Evolutionary conservation across 1,140 invertebrate species (phyloP).

Genomic region (Drosophila fuyamai): DNA sequence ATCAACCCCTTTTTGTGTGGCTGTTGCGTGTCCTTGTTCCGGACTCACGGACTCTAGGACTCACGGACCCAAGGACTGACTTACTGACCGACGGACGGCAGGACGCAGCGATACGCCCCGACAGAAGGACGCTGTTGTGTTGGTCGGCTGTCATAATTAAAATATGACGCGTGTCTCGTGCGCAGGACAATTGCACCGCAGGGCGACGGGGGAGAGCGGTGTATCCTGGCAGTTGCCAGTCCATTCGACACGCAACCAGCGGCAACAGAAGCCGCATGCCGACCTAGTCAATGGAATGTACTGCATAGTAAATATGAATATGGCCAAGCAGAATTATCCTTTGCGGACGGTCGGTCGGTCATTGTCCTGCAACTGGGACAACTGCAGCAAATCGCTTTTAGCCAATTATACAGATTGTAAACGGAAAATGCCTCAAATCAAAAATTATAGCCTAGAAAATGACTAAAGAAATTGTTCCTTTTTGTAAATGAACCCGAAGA

Average conservation of each 20-base stretch:
- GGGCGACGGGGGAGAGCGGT: conserved; percentile 13
- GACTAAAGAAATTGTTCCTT: conserved; percentile 8
- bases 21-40: conserved; percentile 49
- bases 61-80: conserved; percentile 44
- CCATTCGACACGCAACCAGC: conserved; percentile 50
- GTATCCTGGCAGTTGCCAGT: conserved; percentile 46
- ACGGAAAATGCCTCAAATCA: conserved; percentile 56
- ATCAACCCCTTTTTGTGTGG: conserved; percentile 31
- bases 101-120: conserved; percentile 26
- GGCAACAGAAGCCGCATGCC: conserved; percentile 28
- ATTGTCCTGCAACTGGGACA: conserved; percentile 44
- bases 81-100: conserved; percentile 39
- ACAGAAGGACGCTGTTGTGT: conserved; percentile 18
- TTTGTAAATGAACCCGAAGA: conserved; percentile 2
- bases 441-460: conserved; percentile 27
- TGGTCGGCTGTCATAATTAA: conserved; percentile 81
- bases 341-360: conserved; percentile 11
- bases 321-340: conserved; percentile 2
- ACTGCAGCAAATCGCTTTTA: conserved; percentile 54
- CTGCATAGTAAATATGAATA: conserved; percentile 11
- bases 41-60: conserved; percentile 45
- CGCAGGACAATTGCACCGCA: conserved; percentile 64
- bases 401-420: conserved; percentile 60
- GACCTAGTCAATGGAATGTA: conserved; percentile 22
- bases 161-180: conserved; percentile 82